A percentile compares a stretch with the other conserved stretches of the same genome.
Conservation (phyloP, 2,888 invertebrate species). For the Endotricha flammealis region DNA sequence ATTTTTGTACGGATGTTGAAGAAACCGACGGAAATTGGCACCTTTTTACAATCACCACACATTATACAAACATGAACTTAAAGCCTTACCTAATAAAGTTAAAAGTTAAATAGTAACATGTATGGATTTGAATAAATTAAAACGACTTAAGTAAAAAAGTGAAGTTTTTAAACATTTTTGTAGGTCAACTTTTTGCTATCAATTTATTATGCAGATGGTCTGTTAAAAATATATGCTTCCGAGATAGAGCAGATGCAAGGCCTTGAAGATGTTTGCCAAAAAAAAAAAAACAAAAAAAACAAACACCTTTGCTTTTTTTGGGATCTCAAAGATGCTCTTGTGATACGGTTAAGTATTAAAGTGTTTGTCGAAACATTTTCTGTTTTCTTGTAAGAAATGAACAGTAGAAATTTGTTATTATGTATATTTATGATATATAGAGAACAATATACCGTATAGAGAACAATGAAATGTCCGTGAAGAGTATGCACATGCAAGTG, state of each 20-base stretch:
- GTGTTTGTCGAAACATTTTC: conserved; percentile 12
- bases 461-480: too few species aligned
- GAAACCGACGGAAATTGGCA: conserved; percentile 72
- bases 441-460: too few species aligned
- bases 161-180: conserved; percentile 51
- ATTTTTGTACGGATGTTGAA: conserved; percentile 71
- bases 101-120: conserved; percentile 12
- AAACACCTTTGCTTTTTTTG: conserved; percentile 60
- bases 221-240: conserved; percentile 56
- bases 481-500: too few species aligned
- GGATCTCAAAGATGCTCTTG: conserved; percentile 31
- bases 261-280: conserved; percentile 63
- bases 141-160: conserved; percentile 22
- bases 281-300: conserved; percentile 58
- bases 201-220: conserved; percentile 73
- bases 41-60: conserved; percentile 45
- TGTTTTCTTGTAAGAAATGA: too few species aligned
- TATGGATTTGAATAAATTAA: conserved; percentile 14
- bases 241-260: conserved; percentile 67
- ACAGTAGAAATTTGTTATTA: too few species aligned
- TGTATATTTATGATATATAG: too few species aligned
- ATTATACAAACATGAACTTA: conserved; percentile 25
- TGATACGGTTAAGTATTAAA: conserved; percentile 27
- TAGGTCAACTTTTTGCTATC: conserved; percentile 76
- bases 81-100: conserved; percentile 12